Conservation (phyloP, 2,888 invertebrate species). For the Xanthia togata region DNA sequence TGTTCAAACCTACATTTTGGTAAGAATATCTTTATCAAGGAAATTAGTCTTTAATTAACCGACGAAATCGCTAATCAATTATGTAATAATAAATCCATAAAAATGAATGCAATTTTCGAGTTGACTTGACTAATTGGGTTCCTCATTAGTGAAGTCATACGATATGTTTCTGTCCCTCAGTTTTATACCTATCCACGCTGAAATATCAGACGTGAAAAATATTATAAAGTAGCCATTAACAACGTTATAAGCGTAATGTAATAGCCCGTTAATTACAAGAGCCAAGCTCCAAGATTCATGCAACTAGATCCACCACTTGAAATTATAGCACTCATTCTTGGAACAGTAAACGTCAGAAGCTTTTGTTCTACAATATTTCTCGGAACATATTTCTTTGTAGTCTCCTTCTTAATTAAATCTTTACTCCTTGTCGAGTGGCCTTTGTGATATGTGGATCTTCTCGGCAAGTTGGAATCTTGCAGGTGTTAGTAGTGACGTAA, state of each 20-base stretch:
- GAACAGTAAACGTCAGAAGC: slow-evolving; percentile 32
- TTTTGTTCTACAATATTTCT: slow-evolving; percentile 51
- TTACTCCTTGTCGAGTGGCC: slow-evolving; percentile 44
- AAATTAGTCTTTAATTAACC: not conserved
- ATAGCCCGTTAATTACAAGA: slow-evolving; percentile 7
- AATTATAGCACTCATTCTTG: slow-evolving; percentile 29
- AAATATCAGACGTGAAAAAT: not conserved
- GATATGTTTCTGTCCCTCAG: not conserved
- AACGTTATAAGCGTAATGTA: not conserved
- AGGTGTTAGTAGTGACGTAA: slow-evolving; percentile 18
- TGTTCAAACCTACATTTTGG: too few relatives aligned
- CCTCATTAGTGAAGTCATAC: slow-evolving; percentile 13
- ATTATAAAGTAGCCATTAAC: not conserved
- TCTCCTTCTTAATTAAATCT: slow-evolving; percentile 48
- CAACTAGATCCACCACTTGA: slow-evolving; percentile 14
- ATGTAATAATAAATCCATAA: not conserved
- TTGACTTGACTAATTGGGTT: slow-evolving; percentile 8
- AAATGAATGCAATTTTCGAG: not conserved
- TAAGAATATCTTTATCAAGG: not conserved
- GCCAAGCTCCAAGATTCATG: slow-evolving; percentile 7
- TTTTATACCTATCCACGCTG: not conserved
- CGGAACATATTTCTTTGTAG: slow-evolving; percentile 56
- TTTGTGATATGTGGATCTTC: slow-evolving; percentile 41
- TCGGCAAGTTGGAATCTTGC: slow-evolving; percentile 5
- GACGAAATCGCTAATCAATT: not conserved